Evolutionary conservation across 2,113 vertebrate species (phyloP).

Genomic region (Tapirus terrestris): DNA sequence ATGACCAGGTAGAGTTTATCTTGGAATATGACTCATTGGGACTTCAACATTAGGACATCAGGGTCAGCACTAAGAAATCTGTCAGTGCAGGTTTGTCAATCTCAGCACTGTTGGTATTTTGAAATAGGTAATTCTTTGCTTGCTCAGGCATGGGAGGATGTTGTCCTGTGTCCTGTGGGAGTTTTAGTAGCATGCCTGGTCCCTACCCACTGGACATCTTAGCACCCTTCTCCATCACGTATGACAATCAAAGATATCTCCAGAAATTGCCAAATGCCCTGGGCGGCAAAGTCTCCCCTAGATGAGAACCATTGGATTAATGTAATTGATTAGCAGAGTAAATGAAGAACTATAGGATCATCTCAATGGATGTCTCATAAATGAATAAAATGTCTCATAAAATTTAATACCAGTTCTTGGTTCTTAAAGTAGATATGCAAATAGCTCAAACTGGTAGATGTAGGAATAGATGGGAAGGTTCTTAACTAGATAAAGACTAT

Average conservation of each 20-base stretch:
- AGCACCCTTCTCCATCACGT: rapidly evolving
- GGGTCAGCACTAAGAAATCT: rapidly evolving
- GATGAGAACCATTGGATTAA: neutral
- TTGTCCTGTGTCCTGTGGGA: neutral
- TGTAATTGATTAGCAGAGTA: neutral
- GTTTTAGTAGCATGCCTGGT: neutral
- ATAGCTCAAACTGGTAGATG: neutral
- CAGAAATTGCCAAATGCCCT: too few relatives aligned
- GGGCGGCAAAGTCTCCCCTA: too few relatives aligned
- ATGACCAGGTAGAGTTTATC: neutral
- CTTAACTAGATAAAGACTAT: too few relatives aligned
- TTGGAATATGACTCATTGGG: neutral
- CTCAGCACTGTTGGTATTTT: rapidly evolving
- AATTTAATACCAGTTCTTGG: rapidly evolving
- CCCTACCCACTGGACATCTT: neutral
- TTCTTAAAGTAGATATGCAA: neutral
- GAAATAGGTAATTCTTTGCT: neutral
- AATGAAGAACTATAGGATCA: neutral
- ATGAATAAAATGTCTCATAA: neutral
- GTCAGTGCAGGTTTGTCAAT: rapidly evolving
- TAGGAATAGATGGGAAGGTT: neutral
- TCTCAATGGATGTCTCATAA: neutral
- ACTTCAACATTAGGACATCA: neutral
- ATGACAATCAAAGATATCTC: neutral
- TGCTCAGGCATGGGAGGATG: rapidly evolving